These are phyloP conservation scores for Ophion slaviceki DNA, from an alignment of 2,888 invertebrate species.

Conservation along the genomic window DNA sequence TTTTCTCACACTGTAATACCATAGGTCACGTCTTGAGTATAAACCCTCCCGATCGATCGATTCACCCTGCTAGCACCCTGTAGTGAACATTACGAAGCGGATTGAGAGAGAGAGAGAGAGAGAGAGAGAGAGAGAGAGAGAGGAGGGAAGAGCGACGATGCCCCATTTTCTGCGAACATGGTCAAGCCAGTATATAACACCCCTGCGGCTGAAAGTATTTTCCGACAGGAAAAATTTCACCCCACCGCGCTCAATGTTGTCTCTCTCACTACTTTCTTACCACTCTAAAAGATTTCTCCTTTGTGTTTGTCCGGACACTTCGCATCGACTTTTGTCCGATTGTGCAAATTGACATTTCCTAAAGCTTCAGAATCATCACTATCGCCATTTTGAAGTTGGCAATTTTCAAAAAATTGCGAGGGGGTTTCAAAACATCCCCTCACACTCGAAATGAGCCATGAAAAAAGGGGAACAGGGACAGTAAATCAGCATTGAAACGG, in stretches of 20 bases:
- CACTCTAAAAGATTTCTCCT: conserved; percentile 11
- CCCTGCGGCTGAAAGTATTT: conserved; percentile 72
- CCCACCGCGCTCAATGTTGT: conserved; percentile 15
- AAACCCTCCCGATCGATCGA: conserved; percentile 68
- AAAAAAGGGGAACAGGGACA: neutral
- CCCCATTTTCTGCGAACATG: conserved; percentile 69
- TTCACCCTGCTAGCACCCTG: conserved; percentile 48
- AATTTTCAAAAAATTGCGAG: neutral
- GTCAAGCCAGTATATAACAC: conserved; percentile 71
- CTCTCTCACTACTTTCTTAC: conserved; percentile 20
- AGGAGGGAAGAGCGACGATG: conserved; percentile 21
- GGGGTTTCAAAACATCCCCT: neutral
- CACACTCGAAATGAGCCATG: neutral
- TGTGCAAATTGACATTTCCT: conserved; percentile 1
- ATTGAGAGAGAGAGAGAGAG: conserved; percentile 19
- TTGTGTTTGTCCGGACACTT: neutral
- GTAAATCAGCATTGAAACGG: neutral
- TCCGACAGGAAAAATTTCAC: conserved; percentile 54
- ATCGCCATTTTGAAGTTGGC: neutral
- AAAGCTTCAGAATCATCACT: neutral
- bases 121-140: conserved; percentile 14
- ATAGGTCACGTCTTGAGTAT: conserved; percentile 69
- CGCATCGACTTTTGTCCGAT: conserved; percentile 2
- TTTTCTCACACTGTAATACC: conserved; percentile 56
- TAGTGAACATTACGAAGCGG: conserved; percentile 49